Evolutionary conservation across 2,888 invertebrate species (phyloP).

Genomic region (Chouioia cunea): DNA sequence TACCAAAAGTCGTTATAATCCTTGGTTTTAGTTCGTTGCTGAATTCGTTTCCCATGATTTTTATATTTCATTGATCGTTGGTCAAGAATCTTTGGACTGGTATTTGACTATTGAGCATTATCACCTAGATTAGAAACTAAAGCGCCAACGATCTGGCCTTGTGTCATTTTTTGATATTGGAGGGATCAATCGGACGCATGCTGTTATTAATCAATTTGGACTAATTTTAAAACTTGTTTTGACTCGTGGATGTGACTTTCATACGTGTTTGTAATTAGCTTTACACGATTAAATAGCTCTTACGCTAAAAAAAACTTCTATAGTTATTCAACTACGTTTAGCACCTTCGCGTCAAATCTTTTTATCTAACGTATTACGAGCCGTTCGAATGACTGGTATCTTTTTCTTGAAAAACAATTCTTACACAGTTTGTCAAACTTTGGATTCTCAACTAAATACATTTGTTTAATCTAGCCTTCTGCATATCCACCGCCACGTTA

Average conservation of each 20-base stretch:
- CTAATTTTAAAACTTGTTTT: slow-evolving; percentile 10
- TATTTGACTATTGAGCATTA: not conserved
- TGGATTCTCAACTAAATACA: too few relatives aligned
- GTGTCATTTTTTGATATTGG: slow-evolving; percentile 8
- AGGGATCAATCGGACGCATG: slow-evolving; percentile 32
- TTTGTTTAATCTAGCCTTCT: too few relatives aligned
- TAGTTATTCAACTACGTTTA: not conserved
- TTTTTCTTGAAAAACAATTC: too few relatives aligned
- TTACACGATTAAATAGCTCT: too few relatives aligned
- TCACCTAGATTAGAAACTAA: slow-evolving; percentile 15
- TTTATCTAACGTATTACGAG: not conserved
- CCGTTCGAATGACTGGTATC: too few relatives aligned
- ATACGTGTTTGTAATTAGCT: not conserved
- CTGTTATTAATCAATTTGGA: not conserved
- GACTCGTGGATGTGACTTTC: slow-evolving; percentile 4
- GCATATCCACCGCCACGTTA: too few relatives aligned
- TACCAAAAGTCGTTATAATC: too few relatives aligned
- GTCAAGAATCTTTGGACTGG: not conserved
- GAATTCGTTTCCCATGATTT: not conserved
- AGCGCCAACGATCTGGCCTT: slow-evolving; percentile 3
- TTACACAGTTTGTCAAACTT: too few relatives aligned
- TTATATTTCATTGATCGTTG: not conserved
- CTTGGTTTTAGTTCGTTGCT: slow-evolving; percentile 26
- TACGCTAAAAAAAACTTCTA: not conserved
- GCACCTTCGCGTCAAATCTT: slow-evolving; percentile 9